Base-by-base conservation (phyloP, 2,797 vertebrate species). In the Echeneis naucrates region DNA sequence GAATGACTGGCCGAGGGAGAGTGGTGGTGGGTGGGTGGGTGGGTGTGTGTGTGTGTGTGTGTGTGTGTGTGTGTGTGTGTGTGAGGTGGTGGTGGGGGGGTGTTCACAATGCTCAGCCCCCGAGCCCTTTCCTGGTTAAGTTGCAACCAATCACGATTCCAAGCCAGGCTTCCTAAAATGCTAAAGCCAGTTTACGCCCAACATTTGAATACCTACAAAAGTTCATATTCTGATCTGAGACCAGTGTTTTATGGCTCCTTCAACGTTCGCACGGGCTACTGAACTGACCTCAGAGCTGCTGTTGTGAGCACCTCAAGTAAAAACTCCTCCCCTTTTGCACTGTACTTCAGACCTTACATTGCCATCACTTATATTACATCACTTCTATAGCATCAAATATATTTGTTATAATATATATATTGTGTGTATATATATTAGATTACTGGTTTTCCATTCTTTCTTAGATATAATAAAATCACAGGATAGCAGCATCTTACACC, bases 401-500 rank as follows among this genome's bases (percentile, higher is more conserved):
- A 92, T 90, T 88, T 92, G 88, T 87, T 89, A 89, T 86, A 35
- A 75, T 73, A 72, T 62, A 44, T 50, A 75, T 51, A 35, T 55
- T 33, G n/a, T 74, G 24, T 84, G 68, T 92, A 68, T 90, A 86
- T 94, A 93, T 93, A 93, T 94, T 93, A 94, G 89, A 92, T 92
- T 86, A 93, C 91, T 88, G 91, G 84, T 90, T 91, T 90, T 93
- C 85, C 87, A 89, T 91, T 92, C 87, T 93, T 91, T 90, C 81
- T 82, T 76, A 88, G 89, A 90, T 88, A 91, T 78, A 89, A 88
- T 86, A 87, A 90, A 92, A 93, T 93, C 87, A 94, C 88, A 94
- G 93, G 93, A 94, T 95, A 95, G 94, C 94, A 95, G 94, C 94
- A 94, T 94, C 91, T 92, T 93, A 93, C 89, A 93, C 92, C 93